Evolutionary conservation across 1,140 invertebrate genomes (phyloP).

Genomic region (Aphelenchoides besseyi): DNA sequence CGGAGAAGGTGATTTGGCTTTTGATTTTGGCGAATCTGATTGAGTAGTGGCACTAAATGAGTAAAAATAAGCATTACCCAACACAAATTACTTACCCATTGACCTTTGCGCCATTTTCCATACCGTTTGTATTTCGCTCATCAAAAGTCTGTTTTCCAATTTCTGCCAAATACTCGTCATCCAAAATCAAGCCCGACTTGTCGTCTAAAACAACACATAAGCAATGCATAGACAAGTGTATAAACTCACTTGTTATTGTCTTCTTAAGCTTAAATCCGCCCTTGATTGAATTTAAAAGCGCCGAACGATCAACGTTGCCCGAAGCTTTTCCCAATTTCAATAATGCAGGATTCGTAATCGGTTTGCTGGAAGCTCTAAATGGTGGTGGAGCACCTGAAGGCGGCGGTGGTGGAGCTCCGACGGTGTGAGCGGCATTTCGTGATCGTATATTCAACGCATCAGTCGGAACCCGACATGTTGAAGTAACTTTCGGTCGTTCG

Average conservation of each 20-base stretch:
- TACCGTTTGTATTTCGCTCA: no score
- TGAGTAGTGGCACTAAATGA: no score
- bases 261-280: conserved; percentile 31
- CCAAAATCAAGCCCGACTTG: conserved; percentile 32
- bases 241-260: conserved; percentile 16
- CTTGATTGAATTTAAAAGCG: conserved; percentile 29
- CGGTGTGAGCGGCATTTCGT: background rate
- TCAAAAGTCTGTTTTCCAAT: conserved; percentile 12
- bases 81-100: no score
- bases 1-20: no score
- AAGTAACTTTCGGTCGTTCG: background rate
- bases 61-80: no score
- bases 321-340: conserved; percentile 18
- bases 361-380: background rate
- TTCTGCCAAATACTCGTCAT: conserved; percentile 29
- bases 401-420: background rate
- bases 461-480: conserved; percentile 13
- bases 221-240: background rate
- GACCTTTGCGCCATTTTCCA: no score
- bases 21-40: no score
- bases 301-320: conserved; percentile 19
- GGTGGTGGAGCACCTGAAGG: background rate
- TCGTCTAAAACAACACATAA: conserved; percentile 10
- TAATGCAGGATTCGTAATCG: conserved; percentile 10
- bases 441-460: conserved; percentile 17